Evolutionary conservation across 2,113 vertebrate species (phyloP), one percentile per base, ranked within the genome.

Genomic region (Misgurnus anguillicaudatus): DNA sequence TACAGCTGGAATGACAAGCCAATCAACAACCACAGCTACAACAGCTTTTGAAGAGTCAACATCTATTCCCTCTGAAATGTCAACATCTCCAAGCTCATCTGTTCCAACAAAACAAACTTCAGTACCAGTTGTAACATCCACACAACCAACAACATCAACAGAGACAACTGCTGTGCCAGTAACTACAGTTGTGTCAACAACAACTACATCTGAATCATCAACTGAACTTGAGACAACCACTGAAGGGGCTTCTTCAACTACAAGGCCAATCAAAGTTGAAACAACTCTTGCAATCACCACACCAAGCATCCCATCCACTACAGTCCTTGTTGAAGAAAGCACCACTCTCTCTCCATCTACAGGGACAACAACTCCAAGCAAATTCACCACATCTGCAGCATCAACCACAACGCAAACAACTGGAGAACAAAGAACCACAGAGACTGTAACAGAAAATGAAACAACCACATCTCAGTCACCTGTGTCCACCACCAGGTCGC

Each of bases 1-100:
- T 31, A 31, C 74, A 51, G 16, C 57, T 24, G 45, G 11, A 24
- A 0, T 14, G 1, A 70, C 75, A 24, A 17, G 41, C 10, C 31
- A 61, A 17, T 64, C 60, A 24, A 41, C 55, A 9, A 55, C 77
- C 0, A 2, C 21, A 60, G n/a, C 80, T 10, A 31, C 68, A 51
- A 3, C 9, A 42, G 0, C 9, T 24, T 7, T 0, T 0, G 78
- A 1, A n/a, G 2, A 17, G 39, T 24, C 55, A n/a, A 55, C 17
- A 14, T 85, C 84, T 2, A 83, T 82, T 75, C 62, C 31, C 13
- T 51, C 45, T 4, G 9, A 65, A 58, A 71, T 7, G 5, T 17
- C 76, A 58, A 19, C 47, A 48, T n/a, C n/a, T n/a, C 6, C n/a
- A 5, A 70, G 39, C 9, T 42, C 57, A 53, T 17, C 9, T 55